Evolutionary conservation across 2,113 vertebrate genomes (phyloP).

Genomic region (Micronycteris hirsuta): DNA sequence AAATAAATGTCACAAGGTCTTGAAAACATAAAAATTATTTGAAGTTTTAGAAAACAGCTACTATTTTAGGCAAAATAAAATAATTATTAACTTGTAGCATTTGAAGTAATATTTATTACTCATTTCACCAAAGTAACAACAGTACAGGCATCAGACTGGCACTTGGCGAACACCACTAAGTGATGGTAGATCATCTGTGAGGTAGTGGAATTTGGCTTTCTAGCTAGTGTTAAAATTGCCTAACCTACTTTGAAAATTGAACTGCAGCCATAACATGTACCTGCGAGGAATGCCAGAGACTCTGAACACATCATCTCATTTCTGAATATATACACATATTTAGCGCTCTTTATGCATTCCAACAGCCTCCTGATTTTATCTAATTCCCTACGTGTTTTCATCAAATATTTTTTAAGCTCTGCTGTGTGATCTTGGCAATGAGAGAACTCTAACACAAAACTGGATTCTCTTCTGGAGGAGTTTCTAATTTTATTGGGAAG

Average conservation of each 20-base stretch:
- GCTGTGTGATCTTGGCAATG: background rate
- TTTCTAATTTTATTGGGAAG: slow-evolving; percentile 5
- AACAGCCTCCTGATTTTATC: background rate
- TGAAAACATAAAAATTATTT: background rate
- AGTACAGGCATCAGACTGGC: background rate
- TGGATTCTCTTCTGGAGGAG: background rate
- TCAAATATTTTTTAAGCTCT: slow-evolving; percentile 26
- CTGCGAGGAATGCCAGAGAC: background rate
- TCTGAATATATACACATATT: background rate
- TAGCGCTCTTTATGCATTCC: background rate
- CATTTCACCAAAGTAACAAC: background rate
- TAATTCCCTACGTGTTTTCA: slow-evolving; percentile 29
- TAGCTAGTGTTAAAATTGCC: slow-evolving; percentile 19
- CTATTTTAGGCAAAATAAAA: slow-evolving; percentile 21
- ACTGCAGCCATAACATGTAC: background rate
- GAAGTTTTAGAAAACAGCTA: background rate
- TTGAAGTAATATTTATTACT: background rate
- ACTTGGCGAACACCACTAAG: background rate
- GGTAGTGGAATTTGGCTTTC: background rate
- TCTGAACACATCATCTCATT: background rate
- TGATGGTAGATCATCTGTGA: background rate
- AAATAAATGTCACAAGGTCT: background rate
- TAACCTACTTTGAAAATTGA: slow-evolving; percentile 26
- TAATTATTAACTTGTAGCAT: background rate
- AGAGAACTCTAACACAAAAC: background rate